Conservation (phyloP, 1,140 invertebrate genomes). For the Mylabris phalerata region DNA sequence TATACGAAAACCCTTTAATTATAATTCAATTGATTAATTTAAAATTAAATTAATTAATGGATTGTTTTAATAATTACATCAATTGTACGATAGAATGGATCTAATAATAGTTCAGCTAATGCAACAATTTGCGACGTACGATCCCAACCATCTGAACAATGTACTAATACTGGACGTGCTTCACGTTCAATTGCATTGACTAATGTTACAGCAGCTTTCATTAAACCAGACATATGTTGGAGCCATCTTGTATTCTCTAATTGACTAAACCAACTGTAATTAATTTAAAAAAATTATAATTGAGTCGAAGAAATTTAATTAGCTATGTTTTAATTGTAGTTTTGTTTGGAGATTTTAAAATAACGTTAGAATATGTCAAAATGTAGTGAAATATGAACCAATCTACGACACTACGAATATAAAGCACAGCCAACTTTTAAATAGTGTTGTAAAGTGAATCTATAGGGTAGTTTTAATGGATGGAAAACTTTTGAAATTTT, state of each 20-base stretch:
- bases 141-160: constrained; percentile 97
- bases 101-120: constrained; percentile 82
- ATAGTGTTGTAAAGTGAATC: background rate
- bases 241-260: constrained; percentile 88
- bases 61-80: constrained; percentile 54
- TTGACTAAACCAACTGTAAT: constrained; percentile 74
- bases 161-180: constrained; percentile 85
- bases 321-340: too few species aligned
- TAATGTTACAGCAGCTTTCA: constrained; percentile 72
- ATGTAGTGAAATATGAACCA: too few species aligned
- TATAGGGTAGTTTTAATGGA: too few species aligned
- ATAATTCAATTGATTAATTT: background rate
- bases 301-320: too few species aligned
- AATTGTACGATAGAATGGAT: constrained; percentile 88
- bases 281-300: too few species aligned
- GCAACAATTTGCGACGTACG: constrained; percentile 91
- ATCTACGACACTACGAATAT: constrained; percentile 22
- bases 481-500: too few species aligned
- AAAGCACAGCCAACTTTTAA: constrained; percentile 4
- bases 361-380: too few species aligned
- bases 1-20: constrained; percentile 76
- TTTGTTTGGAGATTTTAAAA: too few species aligned
- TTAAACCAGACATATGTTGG: constrained; percentile 76
- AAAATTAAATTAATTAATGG: background rate
- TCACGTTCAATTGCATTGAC: constrained; percentile 74